Conservation (phyloP, 2,113 vertebrate genomes). For the Erythrolamprus reginae region DNA sequence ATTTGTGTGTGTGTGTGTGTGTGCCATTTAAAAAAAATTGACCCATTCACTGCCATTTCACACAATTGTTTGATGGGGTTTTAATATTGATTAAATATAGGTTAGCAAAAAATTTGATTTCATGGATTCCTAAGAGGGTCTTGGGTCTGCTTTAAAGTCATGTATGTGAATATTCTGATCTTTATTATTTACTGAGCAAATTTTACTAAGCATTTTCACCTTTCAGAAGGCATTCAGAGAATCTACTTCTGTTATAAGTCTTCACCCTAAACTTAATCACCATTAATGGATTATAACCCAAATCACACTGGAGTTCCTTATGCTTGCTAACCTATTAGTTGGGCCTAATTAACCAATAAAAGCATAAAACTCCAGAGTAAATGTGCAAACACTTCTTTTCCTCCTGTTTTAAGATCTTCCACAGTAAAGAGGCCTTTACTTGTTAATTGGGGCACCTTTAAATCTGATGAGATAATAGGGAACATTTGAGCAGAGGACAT, state of each 20-base stretch:
- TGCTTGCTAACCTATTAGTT: background rate
- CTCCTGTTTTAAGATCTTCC: rapidly evolving
- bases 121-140: background rate
- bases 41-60: background rate
- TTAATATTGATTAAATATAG: background rate
- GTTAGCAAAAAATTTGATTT: background rate
- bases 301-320: background rate
- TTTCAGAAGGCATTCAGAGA: background rate
- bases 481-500: background rate
- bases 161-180: background rate
- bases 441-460: background rate
- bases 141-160: background rate
- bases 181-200: background rate
- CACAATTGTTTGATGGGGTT: background rate
- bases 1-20: too few species aligned
- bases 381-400: background rate
- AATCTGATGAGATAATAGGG: slow-evolving; percentile 35
- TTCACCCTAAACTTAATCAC: background rate
- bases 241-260: background rate
- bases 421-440: background rate
- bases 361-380: background rate
- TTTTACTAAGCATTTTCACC: background rate
- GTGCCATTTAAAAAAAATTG: background rate
- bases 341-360: background rate
- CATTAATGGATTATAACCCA: background rate